Base-by-base conservation (phyloP, 2,888 invertebrate species). In the Aelia acuminata region DNA sequence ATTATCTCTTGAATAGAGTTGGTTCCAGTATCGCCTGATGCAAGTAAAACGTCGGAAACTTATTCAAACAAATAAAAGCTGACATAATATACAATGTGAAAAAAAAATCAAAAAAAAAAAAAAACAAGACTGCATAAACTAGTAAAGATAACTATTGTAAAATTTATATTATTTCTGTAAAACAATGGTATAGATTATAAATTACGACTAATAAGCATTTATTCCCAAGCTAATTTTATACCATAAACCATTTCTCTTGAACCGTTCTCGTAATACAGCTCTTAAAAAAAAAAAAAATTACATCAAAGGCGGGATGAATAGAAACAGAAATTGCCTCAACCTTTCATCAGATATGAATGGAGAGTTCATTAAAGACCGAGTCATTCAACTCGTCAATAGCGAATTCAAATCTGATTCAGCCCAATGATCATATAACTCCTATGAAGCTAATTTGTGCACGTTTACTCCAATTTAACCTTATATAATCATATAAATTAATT, bases 271-370 rank as follows among this genome's bases (percentile, higher is more conserved):
- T 57, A 57, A 57, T 26, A 26, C n/a, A 26, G 2, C 13, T 26
- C 26, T n/a, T 3, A 1, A 49, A 49, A 49, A 49, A 18, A 49
- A 50, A 50, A 49, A 49, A 50, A 50, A 50, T 20, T n/a, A 53
- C 57, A 57, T 57, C 26, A 57, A 57, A 57, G n/a, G 26, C 0
- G 13, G 26, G 26, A 3, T 57, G 57, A 57, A 57, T 57, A 57
- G 57, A 4, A 26, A 26, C 26, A 11, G 57, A 57, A 57, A 57
- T 57, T 57, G 57, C 57, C 26, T 26, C 26, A n/a, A n/a, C 26
- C 57, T 57, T 57, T 57, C 26, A 57, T n/a, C n/a, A 57, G 57
- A 57, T 57, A 57, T 57, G 57, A 57, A 57, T 57, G 26, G 7
- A 57, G 26, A 26, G 57, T 57, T 57, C 57, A 57, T 57, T 57